Evolutionary conservation across 2,113 vertebrate genomes (phyloP), one percentile per base, ranked within the genome.

Genomic region (Varanus komodoensis): DNA sequence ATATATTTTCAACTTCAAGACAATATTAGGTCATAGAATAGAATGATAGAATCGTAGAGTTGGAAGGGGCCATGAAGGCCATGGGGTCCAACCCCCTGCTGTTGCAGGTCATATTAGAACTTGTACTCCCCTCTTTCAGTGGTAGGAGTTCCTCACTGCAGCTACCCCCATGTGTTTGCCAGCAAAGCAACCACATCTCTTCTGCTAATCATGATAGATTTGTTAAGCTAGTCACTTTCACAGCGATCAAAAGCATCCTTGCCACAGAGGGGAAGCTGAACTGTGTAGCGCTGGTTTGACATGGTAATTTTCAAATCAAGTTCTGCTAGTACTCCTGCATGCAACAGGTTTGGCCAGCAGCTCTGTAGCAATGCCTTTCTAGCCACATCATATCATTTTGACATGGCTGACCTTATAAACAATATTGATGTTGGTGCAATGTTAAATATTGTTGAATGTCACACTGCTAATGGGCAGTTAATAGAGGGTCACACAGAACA

Each of bases 391-490:
- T 69, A 92, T 85, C 94, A 90, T 87, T 92, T 74, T 94, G 94
- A 94, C 95, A 95, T 90, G 90, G 1, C 61, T 96, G 94, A 96
- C 91, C 94, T 97, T 95, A 95, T 96, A 95, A 95, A 96, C 96
- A 96, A 94, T 93, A 95, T 78, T 96, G 91, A 95, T 96, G 92
- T 73, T 92, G 32, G 44, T 57, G 95, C 90, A 90, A 91, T 88
- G 94, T 96, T 87, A 95, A 95, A 95, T 94, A 94, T 92, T 95
- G 93, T 95, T 95, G 94, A 95, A 96, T 96, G 95, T 93, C 94
- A 96, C 17, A 81, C 78, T 61, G 90, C 86, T 95, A 93, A 95
- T 90, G 89, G 90, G 86, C 92, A 89, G 86, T 87, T 93, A 96
- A 93, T 67, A 85, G 38, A 44, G 52, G 74, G 32, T 94, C 91